These are phyloP conservation scores for Ariolimax columbianus DNA, from an alignment of 2,888 invertebrate genomes.

Conservation along the genomic window DNA sequence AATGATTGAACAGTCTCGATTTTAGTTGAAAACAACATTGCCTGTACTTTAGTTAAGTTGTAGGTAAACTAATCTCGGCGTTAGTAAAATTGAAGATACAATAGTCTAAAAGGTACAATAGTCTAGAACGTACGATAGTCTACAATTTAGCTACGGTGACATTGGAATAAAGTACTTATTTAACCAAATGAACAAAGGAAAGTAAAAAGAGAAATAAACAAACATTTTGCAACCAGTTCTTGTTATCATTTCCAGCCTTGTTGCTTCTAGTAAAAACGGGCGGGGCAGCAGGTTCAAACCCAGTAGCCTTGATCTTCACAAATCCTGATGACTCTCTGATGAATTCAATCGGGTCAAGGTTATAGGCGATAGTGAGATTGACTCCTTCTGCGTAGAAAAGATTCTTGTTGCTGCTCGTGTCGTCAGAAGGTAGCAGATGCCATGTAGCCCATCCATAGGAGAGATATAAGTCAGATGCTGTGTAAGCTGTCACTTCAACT, in stretches of 20 bases:
- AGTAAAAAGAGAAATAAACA: background rate
- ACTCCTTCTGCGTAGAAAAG: background rate
- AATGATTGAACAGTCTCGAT: too few relatives aligned
- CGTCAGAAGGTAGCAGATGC: background rate
- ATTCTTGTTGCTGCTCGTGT: background rate
- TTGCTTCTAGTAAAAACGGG: background rate
- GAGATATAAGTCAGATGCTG: slow-evolving; percentile 14
- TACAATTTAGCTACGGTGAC: too few relatives aligned
- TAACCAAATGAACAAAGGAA: background rate
- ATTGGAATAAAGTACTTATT: too few relatives aligned
- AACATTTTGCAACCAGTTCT: background rate
- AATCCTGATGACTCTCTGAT: background rate
- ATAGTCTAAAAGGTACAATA: too few relatives aligned
- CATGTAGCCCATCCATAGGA: slow-evolving; percentile 12
- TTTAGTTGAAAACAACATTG: too few relatives aligned
- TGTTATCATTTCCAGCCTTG: background rate
- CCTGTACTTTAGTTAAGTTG: too few relatives aligned
- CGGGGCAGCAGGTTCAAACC: slow-evolving; percentile 13
- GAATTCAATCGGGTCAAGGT: slow-evolving; percentile 24
- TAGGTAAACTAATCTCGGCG: too few relatives aligned
- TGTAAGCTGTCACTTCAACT: slow-evolving; percentile 53
- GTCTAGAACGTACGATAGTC: too few relatives aligned
- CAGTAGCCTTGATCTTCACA: background rate
- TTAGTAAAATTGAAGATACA: too few relatives aligned
- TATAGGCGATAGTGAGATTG: background rate